Percentiles rank a stretch among this genome's conserved stretches.
phyloP scores from a whole-genome alignment of 1,140 invertebrate species.

The Anastrepha ludens region DNA sequence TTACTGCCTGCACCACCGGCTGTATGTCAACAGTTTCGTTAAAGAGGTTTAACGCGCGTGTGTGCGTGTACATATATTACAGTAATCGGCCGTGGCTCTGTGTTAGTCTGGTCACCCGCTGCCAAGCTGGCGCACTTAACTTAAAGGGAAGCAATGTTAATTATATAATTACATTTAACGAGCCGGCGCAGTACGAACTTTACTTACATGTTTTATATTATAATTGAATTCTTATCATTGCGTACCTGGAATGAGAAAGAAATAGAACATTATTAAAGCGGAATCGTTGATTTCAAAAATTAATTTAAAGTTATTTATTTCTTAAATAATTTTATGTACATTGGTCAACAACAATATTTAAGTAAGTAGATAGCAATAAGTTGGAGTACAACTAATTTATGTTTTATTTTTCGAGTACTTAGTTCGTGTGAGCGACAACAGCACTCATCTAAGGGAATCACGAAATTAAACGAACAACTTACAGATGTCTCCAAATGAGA shows the following conservation, averaged over 20 bases:
- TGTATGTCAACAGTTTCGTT: background rate
- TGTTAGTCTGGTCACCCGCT: background rate
- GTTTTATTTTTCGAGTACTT: too few relatives aligned
- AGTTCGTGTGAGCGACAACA: too few relatives aligned
- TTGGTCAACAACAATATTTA: too few relatives aligned
- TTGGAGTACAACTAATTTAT: too few relatives aligned
- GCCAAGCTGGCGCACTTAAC: background rate
- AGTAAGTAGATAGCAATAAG: too few relatives aligned
- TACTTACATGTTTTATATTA: background rate
- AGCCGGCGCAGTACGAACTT: background rate
- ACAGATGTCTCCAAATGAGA: too few relatives aligned
- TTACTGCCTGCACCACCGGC: background rate
- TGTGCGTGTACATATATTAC: background rate
- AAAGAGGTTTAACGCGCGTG: background rate
- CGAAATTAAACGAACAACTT: too few relatives aligned
- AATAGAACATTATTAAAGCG: background rate
- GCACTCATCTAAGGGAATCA: too few relatives aligned
- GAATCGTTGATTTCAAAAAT: too few relatives aligned
- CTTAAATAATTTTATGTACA: too few relatives aligned
- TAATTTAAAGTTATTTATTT: too few relatives aligned
- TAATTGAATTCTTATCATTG: background rate
- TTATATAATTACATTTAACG: conserved; percentile 38
- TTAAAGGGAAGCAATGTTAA: conserved; percentile 37
- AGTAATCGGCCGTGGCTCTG: background rate
- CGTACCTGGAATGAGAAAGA: background rate